Base-by-base conservation (phyloP, 2,888 invertebrate species). In the Abrostola triplasia region DNA sequence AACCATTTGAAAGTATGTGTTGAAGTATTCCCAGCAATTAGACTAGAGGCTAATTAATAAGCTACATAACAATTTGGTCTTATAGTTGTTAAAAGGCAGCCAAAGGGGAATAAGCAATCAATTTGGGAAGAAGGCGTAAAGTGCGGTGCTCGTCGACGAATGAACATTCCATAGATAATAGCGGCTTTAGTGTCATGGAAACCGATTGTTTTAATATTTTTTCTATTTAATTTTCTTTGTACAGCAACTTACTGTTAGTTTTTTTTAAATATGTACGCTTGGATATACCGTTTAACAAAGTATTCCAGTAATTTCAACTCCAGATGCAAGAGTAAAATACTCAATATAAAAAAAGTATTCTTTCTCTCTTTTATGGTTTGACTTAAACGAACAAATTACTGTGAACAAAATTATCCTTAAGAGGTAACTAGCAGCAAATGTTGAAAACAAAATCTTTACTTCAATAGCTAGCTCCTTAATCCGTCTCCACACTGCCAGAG, bases 81-180 rank as follows among this genome's bases (percentile, higher is more conserved):
- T 77, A 76, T 74, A 79, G 82, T 82, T 86, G 86, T 88, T 89
- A 88, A 87, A 85, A 88, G 80, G 83, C 82, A 81, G 70, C 82
- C 84, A 84, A 86, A 87, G 86, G 81, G 77, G 85, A 85, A 85
- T 81, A 85, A 84, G 84, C 87, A 86, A 90, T 90, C 88, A 88
- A 87, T 88, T 90, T 85, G 82, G 79, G 82, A 83, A 84, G 84
- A 81, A 87, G 89, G 89, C 90, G 90, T 84, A 88, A 90, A 90
- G 89, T 89, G 88, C 80, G 84, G 84, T 77, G 75, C 86, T 76
- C 81, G 81, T 74, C 85, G 83, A 81, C 86, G 86, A 85, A 84
- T 84, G 82, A 83, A 70, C 89, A 90, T 90, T 89, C 89, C 86
- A 83, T 75, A 68, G 83, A 81, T 86, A 87, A 88, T 87, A 81